Evolutionary conservation across 2,888 invertebrate genomes (phyloP).

Genomic region (Tipula helvola): DNA sequence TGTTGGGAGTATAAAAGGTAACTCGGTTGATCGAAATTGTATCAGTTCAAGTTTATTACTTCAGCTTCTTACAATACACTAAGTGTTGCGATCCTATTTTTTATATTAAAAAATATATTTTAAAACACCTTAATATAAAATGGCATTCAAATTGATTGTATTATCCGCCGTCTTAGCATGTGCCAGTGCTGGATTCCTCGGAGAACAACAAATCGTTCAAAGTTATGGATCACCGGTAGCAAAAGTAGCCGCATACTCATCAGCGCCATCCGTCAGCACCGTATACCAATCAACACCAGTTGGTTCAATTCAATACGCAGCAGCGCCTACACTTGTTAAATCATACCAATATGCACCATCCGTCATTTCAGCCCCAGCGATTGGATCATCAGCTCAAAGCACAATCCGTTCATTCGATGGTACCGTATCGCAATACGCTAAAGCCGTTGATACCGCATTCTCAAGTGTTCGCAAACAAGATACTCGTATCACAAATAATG

Average conservation of each 20-base stretch:
- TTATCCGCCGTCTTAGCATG: conserved; percentile 46
- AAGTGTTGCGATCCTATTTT: neutral
- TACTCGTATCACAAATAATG: conserved; percentile 45
- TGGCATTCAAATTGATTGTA: conserved; percentile 39
- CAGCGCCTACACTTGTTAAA: conserved; percentile 21
- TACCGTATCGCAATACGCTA: conserved; percentile 44
- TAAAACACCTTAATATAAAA: conserved; percentile 18
- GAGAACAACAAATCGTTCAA: conserved; percentile 25
- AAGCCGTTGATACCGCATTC: conserved; percentile 46
- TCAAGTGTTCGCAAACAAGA: conserved; percentile 47
- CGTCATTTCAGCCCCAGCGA: conserved; percentile 23
- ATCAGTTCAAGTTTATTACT: neutral
- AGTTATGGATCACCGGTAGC: conserved; percentile 20
- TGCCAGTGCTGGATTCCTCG: conserved; percentile 46
- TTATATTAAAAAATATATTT: neutral
- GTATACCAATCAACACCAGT: conserved; percentile 20
- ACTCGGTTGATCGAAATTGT: neutral
- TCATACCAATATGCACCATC: conserved; percentile 22
- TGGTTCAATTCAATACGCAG: conserved; percentile 20
- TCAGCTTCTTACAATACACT: neutral
- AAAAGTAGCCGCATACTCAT: conserved; percentile 34
- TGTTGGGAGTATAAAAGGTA: neutral
- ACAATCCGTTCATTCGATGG: conserved; percentile 44
- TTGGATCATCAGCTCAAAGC: conserved; percentile 42
- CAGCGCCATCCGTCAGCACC: conserved; percentile 25